Evolutionary conservation across 2,113 vertebrate genomes (phyloP).

Genomic region (Ploceus nigricollis): DNA sequence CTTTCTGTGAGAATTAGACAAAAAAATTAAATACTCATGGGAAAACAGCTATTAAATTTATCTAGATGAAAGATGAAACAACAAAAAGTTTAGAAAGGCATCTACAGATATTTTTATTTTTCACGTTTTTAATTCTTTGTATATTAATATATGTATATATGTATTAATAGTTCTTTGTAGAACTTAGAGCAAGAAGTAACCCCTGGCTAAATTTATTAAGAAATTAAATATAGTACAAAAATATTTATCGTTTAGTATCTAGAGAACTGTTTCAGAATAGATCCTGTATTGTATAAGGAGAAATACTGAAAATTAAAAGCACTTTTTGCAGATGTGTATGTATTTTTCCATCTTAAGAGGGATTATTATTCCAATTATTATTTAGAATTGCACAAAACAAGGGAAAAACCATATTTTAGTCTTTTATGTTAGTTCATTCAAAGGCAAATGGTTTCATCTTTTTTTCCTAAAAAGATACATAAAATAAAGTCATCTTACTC

Average conservation of each 20-base stretch:
- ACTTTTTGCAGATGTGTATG: fast-evolving
- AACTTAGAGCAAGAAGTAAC: neutral
- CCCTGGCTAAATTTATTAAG: neutral
- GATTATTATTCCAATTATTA: neutral
- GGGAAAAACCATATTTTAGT: neutral
- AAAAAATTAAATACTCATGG: neutral
- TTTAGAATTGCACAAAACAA: neutral
- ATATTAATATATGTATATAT: too few species aligned
- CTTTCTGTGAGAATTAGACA: neutral
- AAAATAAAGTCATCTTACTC: neutral
- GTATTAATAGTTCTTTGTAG: neutral
- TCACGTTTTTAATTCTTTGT: neutral
- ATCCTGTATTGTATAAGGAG: neutral
- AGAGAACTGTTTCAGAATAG: neutral
- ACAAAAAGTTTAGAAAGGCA: fast-evolving
- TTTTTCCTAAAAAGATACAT: neutral
- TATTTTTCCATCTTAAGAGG: neutral
- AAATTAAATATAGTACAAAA: neutral
- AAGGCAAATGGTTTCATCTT: neutral
- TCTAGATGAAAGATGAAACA: neutral
- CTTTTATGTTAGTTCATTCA: neutral
- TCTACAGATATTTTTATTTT: neutral
- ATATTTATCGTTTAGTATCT: neutral
- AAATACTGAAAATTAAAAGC: neutral
- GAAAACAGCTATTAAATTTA: neutral